A percentile compares a stretch with the other conserved stretches of the same genome.
phyloP scores from a whole-genome alignment of 1,140 invertebrate species.

The Drosophila virilis region DNA sequence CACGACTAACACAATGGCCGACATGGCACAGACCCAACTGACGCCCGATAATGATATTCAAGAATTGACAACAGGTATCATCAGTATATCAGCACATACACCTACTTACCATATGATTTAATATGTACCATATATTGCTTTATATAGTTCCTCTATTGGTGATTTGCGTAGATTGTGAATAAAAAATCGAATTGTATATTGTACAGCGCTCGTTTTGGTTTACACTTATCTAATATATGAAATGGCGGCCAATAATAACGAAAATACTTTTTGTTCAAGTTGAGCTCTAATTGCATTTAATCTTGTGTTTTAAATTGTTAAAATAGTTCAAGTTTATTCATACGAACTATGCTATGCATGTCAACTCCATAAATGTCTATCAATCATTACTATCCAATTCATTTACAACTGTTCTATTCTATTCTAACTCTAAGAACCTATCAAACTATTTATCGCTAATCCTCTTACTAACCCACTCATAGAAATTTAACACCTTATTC shows the following conservation, averaged over 20 bases:
- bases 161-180: constrained; percentile 43
- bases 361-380: constrained; percentile 26
- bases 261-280: constrained; percentile 78
- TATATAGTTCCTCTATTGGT: constrained; percentile 48
- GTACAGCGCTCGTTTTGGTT: constrained; percentile 38
- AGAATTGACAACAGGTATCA: constrained; percentile 81
- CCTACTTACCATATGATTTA: constrained; percentile 26
- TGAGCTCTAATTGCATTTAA: constrained; percentile 84
- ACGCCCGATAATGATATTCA: constrained; percentile 83
- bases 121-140: constrained; percentile 36
- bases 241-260: constrained; percentile 58
- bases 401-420: constrained; percentile 41
- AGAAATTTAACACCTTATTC: constrained; percentile 18
- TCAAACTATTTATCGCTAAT: constrained; percentile 19
- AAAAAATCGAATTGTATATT: constrained; percentile 41
- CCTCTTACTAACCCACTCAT: constrained; percentile 24
- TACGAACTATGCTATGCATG: constrained; percentile 50
- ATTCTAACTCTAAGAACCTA: constrained; percentile 43
- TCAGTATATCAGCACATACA: constrained; percentile 31
- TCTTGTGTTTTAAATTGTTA: constrained; percentile 23
- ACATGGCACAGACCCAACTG: constrained; percentile 79
- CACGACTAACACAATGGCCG: constrained; percentile 81
- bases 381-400: constrained; percentile 13
- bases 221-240: constrained; percentile 38
- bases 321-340: constrained; percentile 46